phyloP scores from a whole-genome alignment of 2,113 vertebrate species.

The Tenebrosternarchus preto region DNA sequence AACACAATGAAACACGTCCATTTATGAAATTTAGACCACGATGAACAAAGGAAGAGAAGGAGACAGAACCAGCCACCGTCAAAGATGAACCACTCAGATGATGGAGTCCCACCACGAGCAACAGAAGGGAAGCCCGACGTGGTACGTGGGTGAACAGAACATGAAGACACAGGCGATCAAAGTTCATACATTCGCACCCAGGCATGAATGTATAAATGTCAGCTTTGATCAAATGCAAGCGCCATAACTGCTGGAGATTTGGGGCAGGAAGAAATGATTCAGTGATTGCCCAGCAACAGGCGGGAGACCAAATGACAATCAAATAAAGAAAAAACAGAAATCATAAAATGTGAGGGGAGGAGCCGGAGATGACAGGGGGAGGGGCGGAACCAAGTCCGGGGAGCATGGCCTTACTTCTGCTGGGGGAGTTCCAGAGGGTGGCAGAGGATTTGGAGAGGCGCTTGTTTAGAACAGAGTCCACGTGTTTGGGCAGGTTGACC shows the following conservation, averaged over 20 bases:
- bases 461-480: conserved; percentile 99
- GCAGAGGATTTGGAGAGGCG: conserved; percentile 99
- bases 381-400: conserved; percentile 47
- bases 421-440: conserved; percentile 98
- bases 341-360: conserved; percentile 56
- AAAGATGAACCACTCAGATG: conserved; percentile 57
- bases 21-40: background rate
- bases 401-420: conserved; percentile 92
- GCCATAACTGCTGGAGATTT: conserved; percentile 21
- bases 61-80: conserved; percentile 57
- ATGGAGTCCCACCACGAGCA: conserved; percentile 29
- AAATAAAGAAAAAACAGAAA: conserved; percentile 53
- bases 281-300: conserved; percentile 54
- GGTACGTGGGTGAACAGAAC: conserved; percentile 30
- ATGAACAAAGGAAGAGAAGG: conserved; percentile 1
- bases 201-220: conserved; percentile 43
- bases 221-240: conserved; percentile 35
- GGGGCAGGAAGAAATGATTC: conserved; percentile 60
- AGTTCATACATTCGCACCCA: conserved; percentile 41
- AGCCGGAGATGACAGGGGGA: conserved; percentile 55
- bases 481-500: conserved; percentile 99
- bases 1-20: background rate
- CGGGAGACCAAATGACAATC: conserved; percentile 55
- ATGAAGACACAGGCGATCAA: conserved; percentile 38
- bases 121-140: background rate